These are phyloP conservation scores for Drosophila meridiana DNA, from an alignment of 2,888 invertebrate genomes.

Conservation along the genomic window DNA sequence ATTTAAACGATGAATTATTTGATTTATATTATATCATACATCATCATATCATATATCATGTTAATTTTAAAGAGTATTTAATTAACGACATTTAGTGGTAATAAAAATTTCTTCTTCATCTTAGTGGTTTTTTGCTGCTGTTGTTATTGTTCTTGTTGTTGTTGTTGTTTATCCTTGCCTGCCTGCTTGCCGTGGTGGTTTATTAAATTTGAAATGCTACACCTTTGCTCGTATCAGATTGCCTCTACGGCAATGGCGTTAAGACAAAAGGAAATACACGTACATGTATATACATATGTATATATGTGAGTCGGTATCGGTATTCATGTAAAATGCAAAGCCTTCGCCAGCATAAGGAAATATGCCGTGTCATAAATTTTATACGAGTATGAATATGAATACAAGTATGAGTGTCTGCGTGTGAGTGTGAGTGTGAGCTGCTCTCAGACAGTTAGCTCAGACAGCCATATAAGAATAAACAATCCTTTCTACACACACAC, in stretches of 20 bases:
- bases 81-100: background rate
- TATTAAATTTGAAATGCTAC: conserved; percentile 79
- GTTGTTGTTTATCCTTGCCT: conserved; percentile 24
- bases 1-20: no score
- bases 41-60: background rate
- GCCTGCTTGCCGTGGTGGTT: conserved; percentile 50
- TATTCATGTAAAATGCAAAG: conserved; percentile 74
- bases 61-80: conserved; percentile 12
- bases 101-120: conserved; percentile 5
- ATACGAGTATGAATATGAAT: conserved; percentile 55
- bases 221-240: conserved; percentile 74
- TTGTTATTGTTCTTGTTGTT: conserved; percentile 12
- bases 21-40: background rate
- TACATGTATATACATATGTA: background rate
- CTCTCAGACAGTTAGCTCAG: conserved; percentile 46
- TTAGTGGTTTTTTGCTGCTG: conserved; percentile 13
- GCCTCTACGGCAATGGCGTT: conserved; percentile 54
- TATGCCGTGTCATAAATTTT: conserved; percentile 78
- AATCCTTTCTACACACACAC: conserved; percentile 61
- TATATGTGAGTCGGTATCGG: conserved; percentile 36
- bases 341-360: conserved; percentile 68
- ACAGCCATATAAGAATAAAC: conserved; percentile 53
- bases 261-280: conserved; percentile 66
- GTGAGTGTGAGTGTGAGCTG: conserved; percentile 19
- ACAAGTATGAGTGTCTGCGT: conserved; percentile 30